Base-by-base conservation (phyloP, 2,113 vertebrate species). In the Xyliphius kryptos region DNA sequence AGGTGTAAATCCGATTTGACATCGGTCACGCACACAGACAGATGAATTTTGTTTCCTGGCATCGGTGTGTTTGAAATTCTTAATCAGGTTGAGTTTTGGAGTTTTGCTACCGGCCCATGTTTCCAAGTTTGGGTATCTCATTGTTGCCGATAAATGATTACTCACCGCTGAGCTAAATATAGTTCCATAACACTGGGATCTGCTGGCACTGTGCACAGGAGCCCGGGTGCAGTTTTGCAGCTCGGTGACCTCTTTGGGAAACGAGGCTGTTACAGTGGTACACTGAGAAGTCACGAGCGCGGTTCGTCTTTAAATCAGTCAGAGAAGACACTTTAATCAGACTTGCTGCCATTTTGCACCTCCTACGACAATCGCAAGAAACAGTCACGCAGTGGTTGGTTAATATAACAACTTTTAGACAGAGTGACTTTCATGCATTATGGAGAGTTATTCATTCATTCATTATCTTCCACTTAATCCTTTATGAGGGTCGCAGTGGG, bases 171-270 rank as follows among this genome's bases (percentile, higher is more conserved):
- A 26, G 38, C 63, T 55, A 63, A 66, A 58, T 70, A 67, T 68
- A 63, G 67, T 74, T 75, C 64, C 36, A 54, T 72, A 74, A 68
- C 61, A 69, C 55, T 11, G 54, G 32, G 57, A 69, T 71, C 54
- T 51, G 50, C 63, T 48, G 43, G 17, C 57, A 61, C 37, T 59
- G 59, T 56, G 51, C 48, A 62, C 47, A 36, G 65, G 13, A 47
- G 9, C 13, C 36, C 12, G 19, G 6, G 6, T 12, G 26, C 36
- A 44, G 14, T 15, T 41, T 16, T 61, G 53, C 56, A 56, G 13
- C 48, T 48, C 49, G 20, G 77, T 87, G 88, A 76, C 86, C 88
- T 68, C 87, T 89, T 56, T 12, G 2, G 55, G 19, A 48, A 26
- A 40, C 1, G n/a, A 6, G n/a, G 43, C 38, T 46, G 9, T 16